These are phyloP conservation scores for Pachypeltis micranthus DNA, from an alignment of 1,140 invertebrate genomes.

Conservation along the genomic window DNA sequence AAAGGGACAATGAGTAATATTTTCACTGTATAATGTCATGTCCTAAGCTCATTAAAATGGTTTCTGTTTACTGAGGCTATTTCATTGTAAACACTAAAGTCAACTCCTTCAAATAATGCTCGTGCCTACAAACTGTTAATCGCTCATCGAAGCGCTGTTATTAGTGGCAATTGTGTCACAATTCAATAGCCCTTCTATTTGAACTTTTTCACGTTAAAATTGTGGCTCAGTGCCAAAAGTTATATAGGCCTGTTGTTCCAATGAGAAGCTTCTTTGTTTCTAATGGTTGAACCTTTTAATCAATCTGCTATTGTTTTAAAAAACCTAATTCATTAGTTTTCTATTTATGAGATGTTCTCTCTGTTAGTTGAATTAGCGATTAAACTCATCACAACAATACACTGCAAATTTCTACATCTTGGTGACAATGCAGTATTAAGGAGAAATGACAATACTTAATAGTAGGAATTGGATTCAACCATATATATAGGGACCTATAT, in stretches of 20 bases:
- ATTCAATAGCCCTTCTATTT: background rate
- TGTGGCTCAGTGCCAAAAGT: background rate
- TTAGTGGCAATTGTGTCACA: background rate
- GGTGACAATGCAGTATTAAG: conserved; percentile 3
- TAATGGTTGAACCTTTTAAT: background rate
- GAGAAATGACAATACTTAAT: conserved; percentile 5
- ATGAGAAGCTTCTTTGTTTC: background rate
- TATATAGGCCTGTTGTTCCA: background rate
- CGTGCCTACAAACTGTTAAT: conserved; percentile 27
- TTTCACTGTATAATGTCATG: no score
- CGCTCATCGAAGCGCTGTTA: conserved; percentile 29
- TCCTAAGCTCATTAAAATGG: no score
- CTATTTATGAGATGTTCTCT: no score
- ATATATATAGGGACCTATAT: background rate
- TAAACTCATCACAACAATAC: no score
- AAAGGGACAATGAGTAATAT: no score
- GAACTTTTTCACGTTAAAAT: background rate
- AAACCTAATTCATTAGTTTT: no score
- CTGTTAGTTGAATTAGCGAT: no score
- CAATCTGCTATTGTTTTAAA: background rate
- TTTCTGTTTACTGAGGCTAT: no score
- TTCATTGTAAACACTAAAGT: no score
- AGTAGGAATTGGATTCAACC: background rate
- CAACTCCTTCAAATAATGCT: conserved; percentile 24
- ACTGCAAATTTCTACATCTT: background rate